Conservation (phyloP, 2,113 vertebrate genomes). For the Xiphophorus hellerii region DNA sequence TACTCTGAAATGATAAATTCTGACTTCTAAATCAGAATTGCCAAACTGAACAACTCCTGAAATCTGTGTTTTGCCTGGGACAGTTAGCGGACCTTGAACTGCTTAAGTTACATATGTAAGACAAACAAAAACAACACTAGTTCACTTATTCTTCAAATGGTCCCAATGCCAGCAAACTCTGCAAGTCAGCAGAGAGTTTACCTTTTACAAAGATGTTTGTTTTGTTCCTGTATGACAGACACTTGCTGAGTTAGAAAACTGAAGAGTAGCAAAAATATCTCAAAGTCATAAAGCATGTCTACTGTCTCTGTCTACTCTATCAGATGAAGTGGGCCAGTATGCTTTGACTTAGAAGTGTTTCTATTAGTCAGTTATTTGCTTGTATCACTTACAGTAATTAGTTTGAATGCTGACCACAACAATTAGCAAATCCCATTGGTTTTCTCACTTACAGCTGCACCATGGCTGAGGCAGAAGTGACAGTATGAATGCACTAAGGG, state of each 20-base stretch:
- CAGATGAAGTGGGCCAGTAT: neutral
- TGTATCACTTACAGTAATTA: neutral
- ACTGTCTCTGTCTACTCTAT: neutral
- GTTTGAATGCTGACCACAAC: neutral
- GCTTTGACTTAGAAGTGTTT: neutral
- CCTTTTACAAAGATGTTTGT: neutral
- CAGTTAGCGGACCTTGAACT: neutral
- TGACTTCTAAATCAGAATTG: no score
- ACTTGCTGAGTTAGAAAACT: neutral
- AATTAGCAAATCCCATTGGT: neutral
- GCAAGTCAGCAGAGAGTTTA: neutral
- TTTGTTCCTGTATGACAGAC: neutral
- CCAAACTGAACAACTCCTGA: no score
- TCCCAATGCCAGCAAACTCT: neutral
- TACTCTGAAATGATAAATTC: no score
- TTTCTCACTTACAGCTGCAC: neutral
- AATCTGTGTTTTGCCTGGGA: neutral
- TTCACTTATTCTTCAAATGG: neutral
- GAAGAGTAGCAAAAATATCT: neutral
- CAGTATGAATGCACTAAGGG: neutral
- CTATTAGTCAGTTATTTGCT: neutral
- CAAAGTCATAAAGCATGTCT: neutral
- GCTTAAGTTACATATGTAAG: neutral
- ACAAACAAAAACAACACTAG: neutral
- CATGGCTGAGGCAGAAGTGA: neutral